These are phyloP conservation scores for Melieria picta DNA, from an alignment of 2,888 invertebrate genomes.

Conservation along the genomic window DNA sequence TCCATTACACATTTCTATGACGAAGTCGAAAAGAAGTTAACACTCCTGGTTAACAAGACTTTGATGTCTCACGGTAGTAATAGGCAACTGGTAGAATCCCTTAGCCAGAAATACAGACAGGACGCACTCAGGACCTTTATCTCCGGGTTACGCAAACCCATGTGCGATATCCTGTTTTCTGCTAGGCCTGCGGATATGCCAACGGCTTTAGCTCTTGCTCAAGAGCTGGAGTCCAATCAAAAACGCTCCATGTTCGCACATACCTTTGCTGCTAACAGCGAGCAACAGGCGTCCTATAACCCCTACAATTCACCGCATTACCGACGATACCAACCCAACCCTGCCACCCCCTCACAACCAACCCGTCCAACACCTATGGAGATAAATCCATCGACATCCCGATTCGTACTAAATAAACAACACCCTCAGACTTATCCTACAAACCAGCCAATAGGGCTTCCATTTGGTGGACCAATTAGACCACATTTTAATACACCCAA, in stretches of 20 bases:
- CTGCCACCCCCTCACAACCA: background rate
- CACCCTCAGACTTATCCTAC: too few relatives aligned
- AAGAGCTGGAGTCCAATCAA: slow-evolving; percentile 12
- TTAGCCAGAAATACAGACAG: slow-evolving; percentile 27
- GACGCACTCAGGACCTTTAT: slow-evolving; percentile 29
- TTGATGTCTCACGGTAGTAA: slow-evolving; percentile 17
- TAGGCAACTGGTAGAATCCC: background rate
- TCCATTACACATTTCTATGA: slow-evolving; percentile 28
- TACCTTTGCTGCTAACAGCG: too few relatives aligned
- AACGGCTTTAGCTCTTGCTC: slow-evolving; percentile 16
- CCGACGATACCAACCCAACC: background rate
- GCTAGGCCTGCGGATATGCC: slow-evolving; percentile 7
- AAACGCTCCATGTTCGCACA: too few relatives aligned
- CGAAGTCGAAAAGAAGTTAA: slow-evolving; percentile 32
- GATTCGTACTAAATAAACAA: too few relatives aligned
- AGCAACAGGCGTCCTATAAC: background rate
- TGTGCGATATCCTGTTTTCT: slow-evolving; percentile 23
- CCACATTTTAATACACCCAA: too few relatives aligned
- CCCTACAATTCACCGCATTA: background rate
- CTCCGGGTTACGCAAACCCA: slow-evolving; percentile 14
- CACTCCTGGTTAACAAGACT: slow-evolving; percentile 29
- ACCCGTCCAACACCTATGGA: slow-evolving; percentile 16
- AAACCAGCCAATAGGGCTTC: too few relatives aligned
- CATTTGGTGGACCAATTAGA: too few relatives aligned
- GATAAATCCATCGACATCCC: background rate